phyloP scores from a whole-genome alignment of 2,888 invertebrate genomes.

The Eremobia ochroleuca region DNA sequence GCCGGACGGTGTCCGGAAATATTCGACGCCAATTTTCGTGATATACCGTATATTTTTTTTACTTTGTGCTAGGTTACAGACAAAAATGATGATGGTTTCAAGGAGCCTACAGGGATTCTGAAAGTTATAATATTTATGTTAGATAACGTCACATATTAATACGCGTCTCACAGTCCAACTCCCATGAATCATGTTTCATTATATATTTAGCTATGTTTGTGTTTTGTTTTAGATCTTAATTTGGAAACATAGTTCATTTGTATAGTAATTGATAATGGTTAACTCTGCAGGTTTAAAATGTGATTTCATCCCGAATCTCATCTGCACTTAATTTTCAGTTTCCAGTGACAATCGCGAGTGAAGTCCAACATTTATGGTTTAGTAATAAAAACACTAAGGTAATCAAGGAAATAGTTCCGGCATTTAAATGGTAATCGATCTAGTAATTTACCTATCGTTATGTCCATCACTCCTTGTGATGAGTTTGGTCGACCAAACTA shows the following conservation, averaged over 20 bases:
- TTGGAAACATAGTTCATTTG: too few relatives aligned
- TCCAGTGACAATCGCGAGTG: neutral
- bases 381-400: slow-evolving; percentile 2
- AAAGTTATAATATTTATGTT: neutral
- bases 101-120: neutral
- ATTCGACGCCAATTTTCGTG: neutral
- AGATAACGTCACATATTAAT: neutral
- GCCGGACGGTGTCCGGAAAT: slow-evolving; percentile 2
- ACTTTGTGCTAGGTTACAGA: rapidly evolving
- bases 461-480: neutral
- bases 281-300: neutral
- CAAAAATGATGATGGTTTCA: neutral
- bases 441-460: neutral
- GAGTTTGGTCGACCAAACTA: neutral
- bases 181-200: neutral
- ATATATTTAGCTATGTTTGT: neutral
- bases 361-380: neutral
- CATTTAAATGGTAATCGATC: slow-evolving; percentile 27
- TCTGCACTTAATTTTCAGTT: neutral
- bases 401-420: slow-evolving; percentile 15
- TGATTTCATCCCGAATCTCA: neutral
- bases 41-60: neutral
- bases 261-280: neutral
- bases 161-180: neutral
- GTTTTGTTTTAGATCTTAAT: neutral